Base-by-base conservation (phyloP, 2,888 invertebrate species). In the Orchesella flavescens region DNA sequence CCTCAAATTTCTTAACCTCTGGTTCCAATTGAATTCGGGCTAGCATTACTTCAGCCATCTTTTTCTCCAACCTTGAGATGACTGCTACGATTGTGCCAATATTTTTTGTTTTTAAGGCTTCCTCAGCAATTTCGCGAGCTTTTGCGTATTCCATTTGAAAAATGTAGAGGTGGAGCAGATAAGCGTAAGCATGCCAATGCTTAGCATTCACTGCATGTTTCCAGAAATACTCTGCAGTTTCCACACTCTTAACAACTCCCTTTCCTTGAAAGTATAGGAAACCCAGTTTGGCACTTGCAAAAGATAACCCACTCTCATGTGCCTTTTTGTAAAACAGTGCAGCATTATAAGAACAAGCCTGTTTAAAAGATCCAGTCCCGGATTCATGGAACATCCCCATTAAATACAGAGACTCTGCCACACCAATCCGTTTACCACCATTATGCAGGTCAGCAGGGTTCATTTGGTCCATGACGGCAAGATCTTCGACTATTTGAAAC, bases 81-180 rank as follows among this genome's bases (percentile, higher is more conserved):
- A 34, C 34, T 34, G 34, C 34, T 4, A 34, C 34, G 12, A 12
- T 49, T 49, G 49, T 7, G 7, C 44, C 44, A 12, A 12, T 44
- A 19, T 71, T 55, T 0, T 71, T 34, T 4, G 34, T 24, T 9
- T 55, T 55, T 17, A 71, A 57, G 0, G 34, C 55, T 24, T 1
- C 9, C 15, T 71, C 15, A 10, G 55, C 55, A 43, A 71, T 13
- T 17, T 0, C 2, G 4, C 34, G 19, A 1, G 71, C 71, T 34
- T 24, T 57, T 3, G n/a, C 10, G 17, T 17, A 55, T 15, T 75
- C 74, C 65, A 24, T 24, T 49, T 75, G 74, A 0, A 9, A n/a
- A 15, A 75, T 75, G 49, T 53, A 75, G 17, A 75, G n/a, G 1
- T 65, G 44, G 13, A 49, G 21, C 5, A 75, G 23, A 24, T 75